phyloP scores from a whole-genome alignment of 2,888 invertebrate species.

The Troides helena region DNA sequence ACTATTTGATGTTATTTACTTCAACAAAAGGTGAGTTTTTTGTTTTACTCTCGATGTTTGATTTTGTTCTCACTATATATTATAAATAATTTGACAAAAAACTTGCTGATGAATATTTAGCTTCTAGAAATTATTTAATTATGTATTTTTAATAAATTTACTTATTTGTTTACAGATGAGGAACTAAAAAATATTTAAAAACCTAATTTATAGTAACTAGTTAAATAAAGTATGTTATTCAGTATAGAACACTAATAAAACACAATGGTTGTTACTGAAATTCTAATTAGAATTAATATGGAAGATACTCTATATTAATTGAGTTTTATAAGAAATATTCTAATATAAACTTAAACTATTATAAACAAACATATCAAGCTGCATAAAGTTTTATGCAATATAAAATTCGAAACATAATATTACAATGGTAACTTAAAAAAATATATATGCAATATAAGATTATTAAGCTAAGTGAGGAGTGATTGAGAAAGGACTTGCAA shows the following conservation, averaged over 20 bases:
- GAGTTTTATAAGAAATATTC: not conserved
- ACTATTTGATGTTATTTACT: constrained; percentile 46
- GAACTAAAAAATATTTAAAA: not conserved
- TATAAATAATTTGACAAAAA: not conserved
- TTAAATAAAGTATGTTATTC: constrained; percentile 4
- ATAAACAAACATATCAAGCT: constrained; percentile 32
- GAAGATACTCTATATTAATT: constrained; percentile 9
- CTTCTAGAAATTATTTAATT: too few relatives aligned
- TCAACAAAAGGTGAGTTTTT: constrained; percentile 65
- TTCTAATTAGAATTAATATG: constrained; percentile 5
- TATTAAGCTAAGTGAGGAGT: constrained; percentile 44
- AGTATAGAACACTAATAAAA: constrained; percentile 9
- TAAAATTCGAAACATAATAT: not conserved
- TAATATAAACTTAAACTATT: not conserved
- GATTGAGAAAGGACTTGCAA: constrained; percentile 51
- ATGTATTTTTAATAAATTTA: not conserved
- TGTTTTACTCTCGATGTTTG: constrained; percentile 47
- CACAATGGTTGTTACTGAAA: constrained; percentile 19
- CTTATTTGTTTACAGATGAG: constrained; percentile 11
- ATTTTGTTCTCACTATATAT: not conserved
- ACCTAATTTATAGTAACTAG: not conserved
- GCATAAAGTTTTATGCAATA: constrained; percentile 32
- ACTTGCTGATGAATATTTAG: not conserved
- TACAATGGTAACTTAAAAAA: constrained; percentile 58
- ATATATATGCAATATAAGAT: constrained; percentile 46